Evolutionary conservation across 1,140 invertebrate species (phyloP).

Genomic region (Rhyzopertha dominica): DNA sequence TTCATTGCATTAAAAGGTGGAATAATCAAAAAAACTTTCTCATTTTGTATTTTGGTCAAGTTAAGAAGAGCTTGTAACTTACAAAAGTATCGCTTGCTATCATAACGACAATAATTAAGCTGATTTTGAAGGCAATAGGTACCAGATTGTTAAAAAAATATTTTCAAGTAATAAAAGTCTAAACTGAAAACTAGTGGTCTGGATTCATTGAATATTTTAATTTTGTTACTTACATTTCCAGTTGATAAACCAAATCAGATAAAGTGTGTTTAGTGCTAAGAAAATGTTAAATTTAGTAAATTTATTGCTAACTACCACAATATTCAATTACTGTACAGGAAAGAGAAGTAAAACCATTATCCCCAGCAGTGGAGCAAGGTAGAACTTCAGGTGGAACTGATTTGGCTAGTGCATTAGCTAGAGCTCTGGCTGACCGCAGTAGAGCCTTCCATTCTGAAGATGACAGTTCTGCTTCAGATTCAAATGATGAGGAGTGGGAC

Average conservation of each 20-base stretch:
- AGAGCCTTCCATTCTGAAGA: constrained; percentile 64
- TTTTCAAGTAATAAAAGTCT: too few species aligned
- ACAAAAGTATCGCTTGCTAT: too few species aligned
- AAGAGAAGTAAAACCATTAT: constrained; percentile 33
- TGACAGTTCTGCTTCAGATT: constrained; percentile 54
- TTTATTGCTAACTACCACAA: background rate
- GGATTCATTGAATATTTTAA: background rate
- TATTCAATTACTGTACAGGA: constrained; percentile 24
- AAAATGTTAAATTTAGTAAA: background rate
- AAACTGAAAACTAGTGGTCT: too few species aligned
- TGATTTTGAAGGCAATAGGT: too few species aligned
- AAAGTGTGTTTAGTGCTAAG: constrained; percentile 1
- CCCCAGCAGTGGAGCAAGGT: too few species aligned
- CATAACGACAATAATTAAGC: too few species aligned
- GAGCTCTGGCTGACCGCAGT: constrained; percentile 68
- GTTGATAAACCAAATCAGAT: background rate
- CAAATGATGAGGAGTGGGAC: constrained; percentile 67
- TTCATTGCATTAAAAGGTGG: constrained; percentile 6
- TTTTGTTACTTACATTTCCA: background rate
- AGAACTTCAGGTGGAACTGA: constrained; percentile 45
- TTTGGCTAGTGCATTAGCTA: constrained; percentile 71
- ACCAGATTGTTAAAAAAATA: too few species aligned
- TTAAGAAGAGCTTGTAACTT: too few species aligned
- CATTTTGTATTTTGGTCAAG: background rate
- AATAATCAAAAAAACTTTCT: constrained; percentile 34